Evolutionary conservation across 1,140 invertebrate genomes (phyloP).

Genomic region (Apis cerana): DNA sequence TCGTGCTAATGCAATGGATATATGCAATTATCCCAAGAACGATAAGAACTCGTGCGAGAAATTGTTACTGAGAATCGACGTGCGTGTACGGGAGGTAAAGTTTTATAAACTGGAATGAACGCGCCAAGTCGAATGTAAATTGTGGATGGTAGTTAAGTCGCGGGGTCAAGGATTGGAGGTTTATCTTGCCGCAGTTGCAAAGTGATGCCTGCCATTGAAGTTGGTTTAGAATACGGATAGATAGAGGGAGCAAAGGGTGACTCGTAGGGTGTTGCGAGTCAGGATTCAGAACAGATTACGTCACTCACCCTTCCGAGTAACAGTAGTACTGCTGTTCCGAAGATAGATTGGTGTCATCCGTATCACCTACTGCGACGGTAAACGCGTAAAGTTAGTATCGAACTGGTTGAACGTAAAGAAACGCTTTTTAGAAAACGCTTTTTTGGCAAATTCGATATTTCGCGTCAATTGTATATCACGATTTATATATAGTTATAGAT

Average conservation of each 20-base stretch:
- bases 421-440: background rate
- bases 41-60: conserved; percentile 36
- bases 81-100: conserved; percentile 53
- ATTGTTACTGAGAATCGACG: conserved; percentile 42
- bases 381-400: background rate
- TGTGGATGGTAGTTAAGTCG: conserved; percentile 48
- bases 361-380: conserved; percentile 23
- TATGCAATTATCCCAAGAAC: conserved; percentile 13
- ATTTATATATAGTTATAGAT: no score
- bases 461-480: no score
- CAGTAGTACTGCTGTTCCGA: conserved; percentile 1
- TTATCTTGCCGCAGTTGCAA: conserved; percentile 67
- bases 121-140: conserved; percentile 64
- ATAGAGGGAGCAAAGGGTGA: conserved; percentile 43
- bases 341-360: conserved; percentile 39
- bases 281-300: conserved; percentile 66
- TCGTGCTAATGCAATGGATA: conserved; percentile 16
- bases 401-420: background rate
- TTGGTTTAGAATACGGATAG: conserved; percentile 55
- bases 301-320: conserved; percentile 47
- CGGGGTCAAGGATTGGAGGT: conserved; percentile 68
- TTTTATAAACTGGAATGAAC: conserved; percentile 71
- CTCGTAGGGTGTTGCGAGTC: conserved; percentile 62
- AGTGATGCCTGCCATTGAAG: conserved; percentile 66
- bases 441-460: no score